A percentile compares a stretch with the other conserved stretches of the same genome.
These are phyloP conservation scores for Trimorus sp. DNA, from an alignment of 2,888 invertebrate species.

Conservation along the genomic window DNA sequence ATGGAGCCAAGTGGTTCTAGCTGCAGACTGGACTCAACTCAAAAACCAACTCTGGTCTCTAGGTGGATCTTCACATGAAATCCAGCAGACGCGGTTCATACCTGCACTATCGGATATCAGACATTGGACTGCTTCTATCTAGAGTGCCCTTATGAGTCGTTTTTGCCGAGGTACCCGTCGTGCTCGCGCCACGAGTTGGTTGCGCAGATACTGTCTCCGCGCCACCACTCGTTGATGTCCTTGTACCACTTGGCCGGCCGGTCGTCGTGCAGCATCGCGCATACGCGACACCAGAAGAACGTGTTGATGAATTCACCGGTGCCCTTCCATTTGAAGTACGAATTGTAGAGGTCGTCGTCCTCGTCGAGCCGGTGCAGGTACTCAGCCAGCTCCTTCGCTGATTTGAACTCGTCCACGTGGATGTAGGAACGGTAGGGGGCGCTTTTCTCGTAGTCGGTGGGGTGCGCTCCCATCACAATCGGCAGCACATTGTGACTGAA, in stretches of 20 bases:
- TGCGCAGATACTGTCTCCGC: constrained; percentile 90
- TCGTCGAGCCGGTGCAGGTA: constrained; percentile 92
- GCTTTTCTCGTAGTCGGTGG: constrained; percentile 93
- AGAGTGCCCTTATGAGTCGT: not conserved
- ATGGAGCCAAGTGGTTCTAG: too few relatives aligned
- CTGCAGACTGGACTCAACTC: too few relatives aligned
- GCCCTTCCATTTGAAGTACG: constrained; percentile 97
- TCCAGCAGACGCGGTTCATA: too few relatives aligned
- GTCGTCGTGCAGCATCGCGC: constrained; percentile 91
- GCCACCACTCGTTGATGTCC: constrained; percentile 97
- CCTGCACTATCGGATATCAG: too few relatives aligned
- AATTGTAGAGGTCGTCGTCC: constrained; percentile 95
- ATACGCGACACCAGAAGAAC: constrained; percentile 95
- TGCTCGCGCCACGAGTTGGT: constrained; percentile 86
- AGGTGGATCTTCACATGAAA: too few relatives aligned
- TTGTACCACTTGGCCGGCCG: constrained; percentile 85
- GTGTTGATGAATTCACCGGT: constrained; percentile 98
- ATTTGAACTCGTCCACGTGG: constrained; percentile 97
- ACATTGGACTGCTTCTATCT: too few relatives aligned
- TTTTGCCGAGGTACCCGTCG: constrained; percentile 64
- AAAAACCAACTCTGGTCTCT: too few relatives aligned
- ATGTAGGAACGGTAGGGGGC: constrained; percentile 96
- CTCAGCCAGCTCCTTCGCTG: constrained; percentile 92
- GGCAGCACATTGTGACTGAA: constrained; percentile 91
- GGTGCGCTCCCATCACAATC: constrained; percentile 97